Base-by-base conservation (phyloP, 2,888 invertebrate genomes). In the Latrodectus hesperus region DNA sequence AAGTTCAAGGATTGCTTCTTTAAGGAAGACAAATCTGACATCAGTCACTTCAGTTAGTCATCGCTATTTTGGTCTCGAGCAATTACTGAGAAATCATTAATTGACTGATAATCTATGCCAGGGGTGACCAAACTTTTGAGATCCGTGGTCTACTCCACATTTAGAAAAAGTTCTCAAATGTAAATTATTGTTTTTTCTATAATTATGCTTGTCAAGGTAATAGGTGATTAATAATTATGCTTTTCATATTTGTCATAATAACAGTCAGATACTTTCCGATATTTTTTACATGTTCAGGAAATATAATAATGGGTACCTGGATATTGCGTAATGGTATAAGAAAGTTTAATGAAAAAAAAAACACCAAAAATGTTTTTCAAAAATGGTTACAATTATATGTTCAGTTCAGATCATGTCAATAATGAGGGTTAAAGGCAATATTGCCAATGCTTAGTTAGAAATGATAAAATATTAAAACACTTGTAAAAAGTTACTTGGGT, bases 121-220 rank as follows among this genome's bases (percentile, higher is more conserved):
- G n/a, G n/a, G n/a, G n/a, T n/a, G n/a, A n/a, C n/a, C n/a, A n/a
- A n/a, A n/a, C n/a, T n/a, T n/a, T n/a, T n/a, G n/a, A n/a, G n/a
- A n/a, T n/a, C n/a, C n/a, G n/a, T n/a, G n/a, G n/a, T n/a, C n/a
- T n/a, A n/a, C n/a, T n/a, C n/a, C n/a, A n/a, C n/a, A n/a, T n/a
- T n/a, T n/a, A n/a, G n/a, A n/a, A n/a, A n/a, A n/a, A n/a, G 67
- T 67, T 14, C 17, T 6, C 16, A 67, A 67, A 22, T 11, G n/a
- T 67, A 67, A 16, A 16, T n/a, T n/a, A n/a, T n/a, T n/a, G n/a
- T n/a, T 67, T 67, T 38, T 38, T 67, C 67, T 67, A 67, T 67
- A 67, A 67, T 67, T 67, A 67, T 67, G n/a, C n/a, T 67, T 67
- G 67, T 67, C 16, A 17, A n/a, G 67, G 9, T 67, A 67, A 67